These are phyloP conservation scores for Oryzias sinensis DNA, from an alignment of 2,797 vertebrate genomes.

Conservation along the genomic window DNA sequence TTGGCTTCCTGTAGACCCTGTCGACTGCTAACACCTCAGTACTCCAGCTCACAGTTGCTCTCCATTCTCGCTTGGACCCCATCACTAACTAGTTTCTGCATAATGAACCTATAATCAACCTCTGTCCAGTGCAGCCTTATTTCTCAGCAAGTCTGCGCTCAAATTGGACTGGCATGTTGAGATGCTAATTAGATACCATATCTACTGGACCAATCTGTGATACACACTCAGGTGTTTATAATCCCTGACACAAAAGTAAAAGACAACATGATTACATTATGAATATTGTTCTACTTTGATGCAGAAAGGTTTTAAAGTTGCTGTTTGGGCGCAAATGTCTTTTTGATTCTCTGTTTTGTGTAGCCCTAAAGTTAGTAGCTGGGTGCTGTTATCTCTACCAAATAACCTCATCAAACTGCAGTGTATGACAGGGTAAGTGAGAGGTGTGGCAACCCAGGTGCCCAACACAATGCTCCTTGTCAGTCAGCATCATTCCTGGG, in stretches of 20 bases:
- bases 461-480: conserved; percentile 79
- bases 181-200: conserved; percentile 76
- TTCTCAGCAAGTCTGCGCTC: conserved; percentile 72
- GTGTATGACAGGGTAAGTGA: conserved; percentile 75
- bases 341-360: conserved; percentile 22
- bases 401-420: conserved; percentile 79
- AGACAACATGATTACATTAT: conserved; percentile 30
- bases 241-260: conserved; percentile 49
- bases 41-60: conserved; percentile 66
- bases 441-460: conserved; percentile 73
- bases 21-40: conserved; percentile 66
- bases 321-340: conserved; percentile 19
- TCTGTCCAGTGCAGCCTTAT: conserved; percentile 67
- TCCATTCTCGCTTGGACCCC: conserved; percentile 74
- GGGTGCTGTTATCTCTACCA: conserved; percentile 48
- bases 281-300: conserved; percentile 32
- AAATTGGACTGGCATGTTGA: conserved; percentile 70
- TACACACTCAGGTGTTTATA: conserved; percentile 76
- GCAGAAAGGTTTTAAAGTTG: conserved; percentile 35
- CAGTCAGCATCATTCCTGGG: conserved; percentile 88
- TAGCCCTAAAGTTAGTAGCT: conserved; percentile 47
- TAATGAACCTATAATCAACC: conserved; percentile 77
- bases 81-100: conserved; percentile 71
- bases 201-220: conserved; percentile 72
- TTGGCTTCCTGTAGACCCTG: conserved; percentile 66